Evolutionary conservation across 92 coral and sea anemone species (phyloP), one percentile per base, ranked within the genome.

Genomic region (Hydrozoanthus gracilis): DNA sequence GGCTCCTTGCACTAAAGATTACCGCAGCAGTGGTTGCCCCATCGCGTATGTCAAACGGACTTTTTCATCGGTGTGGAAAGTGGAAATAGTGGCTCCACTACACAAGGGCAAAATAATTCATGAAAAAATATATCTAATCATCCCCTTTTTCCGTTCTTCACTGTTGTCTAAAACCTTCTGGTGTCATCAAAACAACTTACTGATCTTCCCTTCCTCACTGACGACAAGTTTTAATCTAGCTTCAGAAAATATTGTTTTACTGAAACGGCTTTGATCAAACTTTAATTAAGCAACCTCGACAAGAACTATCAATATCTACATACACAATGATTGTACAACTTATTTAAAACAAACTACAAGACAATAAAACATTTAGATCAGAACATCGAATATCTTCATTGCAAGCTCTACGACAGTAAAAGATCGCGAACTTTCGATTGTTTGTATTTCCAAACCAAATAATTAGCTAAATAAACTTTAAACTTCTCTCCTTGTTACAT

Each of bases 41-140:
- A 48, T 88, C 87, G 5, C n/a, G n/a, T n/a, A n/a, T n/a, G n/a
- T n/a, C n/a, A n/a, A n/a, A n/a, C n/a, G 87, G 91, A 61, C 79
- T 0, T 88, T 88, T 50, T 87, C 91, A 46, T 55, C 58, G 17
- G 82, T n/a, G 20, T 88, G 91, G 91, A 82, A 88, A 61, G 46
- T 73, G 18, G 90, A 86, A 8, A 76, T 71, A 44, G 91, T 88
- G 50, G 35, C 60, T 45, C 87, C 91, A 7, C 13, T 87, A 6
- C 73, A 79, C 69, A 87, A 87, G 66, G 56, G 47, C 12, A 61
- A 58, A 7, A 64, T 79, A 15, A 78, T 64, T 27, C 6, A 85
- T 54, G 86, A 87, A 45, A 87, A 70, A 51, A 87, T n/a, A n/a
- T n/a, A n/a, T n/a, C 68, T 60, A 78, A 87, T 17, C 54, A 87